Base-by-base conservation (phyloP, 2,888 invertebrate species). In the Plutella xylostella region DNA sequence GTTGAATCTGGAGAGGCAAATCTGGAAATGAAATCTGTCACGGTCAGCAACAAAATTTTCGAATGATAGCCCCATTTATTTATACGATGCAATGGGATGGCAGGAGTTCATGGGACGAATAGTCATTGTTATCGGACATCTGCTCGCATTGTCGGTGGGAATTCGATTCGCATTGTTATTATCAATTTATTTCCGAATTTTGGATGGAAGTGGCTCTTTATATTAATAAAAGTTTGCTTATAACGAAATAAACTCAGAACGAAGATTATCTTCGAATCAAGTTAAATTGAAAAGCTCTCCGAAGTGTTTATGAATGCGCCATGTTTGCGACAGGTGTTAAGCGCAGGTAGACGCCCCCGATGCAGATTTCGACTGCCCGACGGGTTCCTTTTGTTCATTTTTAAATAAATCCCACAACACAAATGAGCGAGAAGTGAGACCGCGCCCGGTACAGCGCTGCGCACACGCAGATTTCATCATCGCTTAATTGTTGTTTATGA, bases 291-390 rank as follows among this genome's bases (percentile, higher is more conserved):
- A n/a, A n/a, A n/a, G n/a, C n/a, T n/a, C n/a, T n/a, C n/a, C 28
- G n/a, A 6, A 28, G 11, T 4, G 2, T 11, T 33, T 9, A 39
- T 25, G 21, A 25, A 15, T 19, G 14, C 30, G 22, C 14, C 33
- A 40, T 41, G 28, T 42, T 46, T 19, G 33, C 42, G 46, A 46
- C 46, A 46, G 46, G 46, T 46, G 46, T 70, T 70, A 64, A 62
- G 55, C 65, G 70, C 80, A 82, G 80, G 80, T 80, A 80, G 72
- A 61, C 60, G 56, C 19, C 39, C n/a, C 59, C 54, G 55, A 50
- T 50, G 54, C 55, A 54, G 56, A 57, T 54, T 57, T 51, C 51
- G 55, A 50, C 55, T 55, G 58, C 49, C 59, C 53, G 61, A 51
- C 55, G 57, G 57, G 54, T 51, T 51, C 53, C 60, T 64, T 68